Evolutionary conservation across 92 coral and sea anemone species (phyloP).

Genomic region (Paragorgia papillata): DNA sequence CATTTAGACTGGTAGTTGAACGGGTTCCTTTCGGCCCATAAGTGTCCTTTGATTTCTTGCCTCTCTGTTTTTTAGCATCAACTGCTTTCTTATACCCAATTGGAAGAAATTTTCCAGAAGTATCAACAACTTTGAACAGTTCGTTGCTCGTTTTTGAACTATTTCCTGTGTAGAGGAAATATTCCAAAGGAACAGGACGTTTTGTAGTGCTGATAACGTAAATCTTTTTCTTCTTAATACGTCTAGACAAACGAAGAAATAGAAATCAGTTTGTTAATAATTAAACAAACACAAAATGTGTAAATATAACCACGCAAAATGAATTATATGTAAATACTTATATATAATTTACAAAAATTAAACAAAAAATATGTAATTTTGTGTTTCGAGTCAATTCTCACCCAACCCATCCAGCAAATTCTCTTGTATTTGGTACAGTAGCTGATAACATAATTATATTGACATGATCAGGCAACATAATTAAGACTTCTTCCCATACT

Average conservation of each 20-base stretch:
- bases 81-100: slow-evolving; percentile 89
- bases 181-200: slow-evolving; percentile 95
- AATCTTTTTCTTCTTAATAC: slow-evolving; percentile 82
- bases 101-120: slow-evolving; percentile 72
- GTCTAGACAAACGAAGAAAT: slow-evolving; percentile 51
- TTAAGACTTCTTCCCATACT: slow-evolving; percentile 98
- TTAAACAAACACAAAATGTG: neutral
- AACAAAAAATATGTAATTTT: neutral
- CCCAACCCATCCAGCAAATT: slow-evolving; percentile 99
- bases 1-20: slow-evolving; percentile 57
- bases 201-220: slow-evolving; percentile 94
- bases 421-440: slow-evolving; percentile 93
- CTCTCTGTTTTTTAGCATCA: slow-evolving; percentile 81
- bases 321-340: neutral
- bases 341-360: neutral
- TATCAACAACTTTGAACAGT: slow-evolving; percentile 81
- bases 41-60: slow-evolving; percentile 77
- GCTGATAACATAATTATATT: slow-evolving; percentile 89
- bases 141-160: slow-evolving; percentile 91
- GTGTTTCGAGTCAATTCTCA: slow-evolving; percentile 33
- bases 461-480: slow-evolving; percentile 96
- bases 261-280: neutral
- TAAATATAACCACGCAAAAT: neutral
- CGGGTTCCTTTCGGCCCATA: slow-evolving; percentile 80
- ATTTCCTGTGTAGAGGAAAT: slow-evolving; percentile 94